Percentiles rank a stretch among this genome's conserved stretches.
Conservation (phyloP, 2,797 vertebrate species). For the Melanotaenia boesemani region DNA sequence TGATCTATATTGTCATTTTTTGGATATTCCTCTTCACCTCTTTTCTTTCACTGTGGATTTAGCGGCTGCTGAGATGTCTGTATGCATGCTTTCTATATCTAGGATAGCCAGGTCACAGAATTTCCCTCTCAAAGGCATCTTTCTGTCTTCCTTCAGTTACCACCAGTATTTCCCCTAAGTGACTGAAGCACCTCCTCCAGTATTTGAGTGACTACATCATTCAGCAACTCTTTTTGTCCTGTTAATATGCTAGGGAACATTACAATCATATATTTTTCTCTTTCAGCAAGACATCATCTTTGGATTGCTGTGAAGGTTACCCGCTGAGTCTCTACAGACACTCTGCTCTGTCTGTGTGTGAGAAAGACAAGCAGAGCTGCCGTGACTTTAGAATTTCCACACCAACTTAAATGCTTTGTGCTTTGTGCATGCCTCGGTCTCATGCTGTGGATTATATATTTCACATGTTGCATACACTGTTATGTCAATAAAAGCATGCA, state of each 20-base stretch:
- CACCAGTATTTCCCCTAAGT: conserved; percentile 86
- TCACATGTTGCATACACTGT: conserved; percentile 21
- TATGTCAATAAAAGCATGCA: conserved; percentile 45
- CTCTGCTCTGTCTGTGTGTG: conserved; percentile 2
- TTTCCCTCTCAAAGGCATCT: conserved; percentile 2
- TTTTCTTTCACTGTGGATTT: conserved; percentile 88
- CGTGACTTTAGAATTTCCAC: conserved; percentile 28
- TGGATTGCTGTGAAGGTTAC: conserved; percentile 61
- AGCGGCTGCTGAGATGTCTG: conserved; percentile 87
- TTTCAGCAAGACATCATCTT: conserved; percentile 74
- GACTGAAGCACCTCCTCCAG: conserved; percentile 80
- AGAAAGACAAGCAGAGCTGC: conserved; percentile 10
- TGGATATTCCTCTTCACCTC: conserved; percentile 90
- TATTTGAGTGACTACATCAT: conserved; percentile 72
- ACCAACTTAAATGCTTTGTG: conserved; percentile 39
- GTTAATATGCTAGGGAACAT: conserved; percentile 15
- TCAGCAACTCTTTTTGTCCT: conserved; percentile 13
- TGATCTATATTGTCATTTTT: conserved; percentile 35
- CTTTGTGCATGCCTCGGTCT: conserved; percentile 25
- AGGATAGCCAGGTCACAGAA: neutral
- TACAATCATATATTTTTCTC: conserved; percentile 19
- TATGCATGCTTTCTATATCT: neutral
- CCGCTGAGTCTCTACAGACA: conserved; percentile 6
- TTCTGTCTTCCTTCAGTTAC: conserved; percentile 74
- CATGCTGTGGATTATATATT: neutral